Evolutionary conservation across 2,113 vertebrate genomes (phyloP).

Genomic region (Pterocles burchelli): DNA sequence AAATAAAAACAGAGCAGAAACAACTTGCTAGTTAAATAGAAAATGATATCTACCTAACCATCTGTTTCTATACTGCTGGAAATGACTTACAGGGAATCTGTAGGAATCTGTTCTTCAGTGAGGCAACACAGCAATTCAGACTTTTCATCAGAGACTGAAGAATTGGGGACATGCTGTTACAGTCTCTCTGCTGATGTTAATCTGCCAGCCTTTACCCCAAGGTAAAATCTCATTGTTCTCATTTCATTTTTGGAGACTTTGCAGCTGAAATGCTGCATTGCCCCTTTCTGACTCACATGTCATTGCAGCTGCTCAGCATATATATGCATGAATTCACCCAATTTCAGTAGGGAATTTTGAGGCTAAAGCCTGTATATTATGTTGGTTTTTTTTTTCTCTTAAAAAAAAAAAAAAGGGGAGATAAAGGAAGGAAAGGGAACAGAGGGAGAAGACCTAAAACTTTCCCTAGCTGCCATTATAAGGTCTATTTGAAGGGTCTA

Average conservation of each 20-base stretch:
- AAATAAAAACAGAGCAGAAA: neutral
- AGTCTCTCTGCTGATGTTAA: neutral
- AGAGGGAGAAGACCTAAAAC: neutral
- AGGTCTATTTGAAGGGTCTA: neutral
- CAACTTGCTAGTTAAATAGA: neutral
- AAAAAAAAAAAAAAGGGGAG: neutral
- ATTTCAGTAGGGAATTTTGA: slow-evolving; percentile 3
- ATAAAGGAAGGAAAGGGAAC: neutral
- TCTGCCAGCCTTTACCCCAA: neutral
- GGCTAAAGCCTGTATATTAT: neutral
- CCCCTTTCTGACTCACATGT: neutral
- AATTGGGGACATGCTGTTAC: neutral
- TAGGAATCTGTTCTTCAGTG: neutral
- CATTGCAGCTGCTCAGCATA: slow-evolving; percentile 4
- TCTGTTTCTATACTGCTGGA: neutral
- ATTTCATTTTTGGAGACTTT: neutral
- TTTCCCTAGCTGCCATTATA: neutral
- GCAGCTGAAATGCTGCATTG: neutral
- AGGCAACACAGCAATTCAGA: neutral
- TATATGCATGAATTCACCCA: slow-evolving; percentile 18
- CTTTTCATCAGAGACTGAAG: neutral
- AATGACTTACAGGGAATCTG: neutral
- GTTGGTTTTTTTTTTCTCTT: neutral
- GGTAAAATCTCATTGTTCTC: neutral
- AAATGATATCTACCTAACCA: neutral